These are phyloP conservation scores for Acanthurus tractus DNA, from an alignment of 2,797 vertebrate species.

Conservation along the genomic window DNA sequence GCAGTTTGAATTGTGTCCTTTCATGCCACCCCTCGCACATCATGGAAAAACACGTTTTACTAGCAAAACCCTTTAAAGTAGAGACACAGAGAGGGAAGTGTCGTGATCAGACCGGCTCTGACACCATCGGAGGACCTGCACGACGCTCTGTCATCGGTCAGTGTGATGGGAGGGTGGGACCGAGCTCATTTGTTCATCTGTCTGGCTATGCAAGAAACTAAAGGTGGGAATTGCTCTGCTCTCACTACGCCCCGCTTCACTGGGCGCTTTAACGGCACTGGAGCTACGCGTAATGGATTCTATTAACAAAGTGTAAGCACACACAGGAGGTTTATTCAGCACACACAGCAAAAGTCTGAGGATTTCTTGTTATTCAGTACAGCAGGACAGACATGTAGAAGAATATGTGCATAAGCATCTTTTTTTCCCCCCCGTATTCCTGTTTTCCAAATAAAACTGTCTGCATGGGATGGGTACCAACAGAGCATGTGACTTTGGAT, in stretches of 20 bases:
- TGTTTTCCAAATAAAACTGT: slow-evolving; percentile 17
- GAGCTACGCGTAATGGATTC: slow-evolving; percentile 53
- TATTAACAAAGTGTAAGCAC: slow-evolving; percentile 35
- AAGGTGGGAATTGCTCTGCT: slow-evolving; percentile 40
- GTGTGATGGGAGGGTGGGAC: background rate
- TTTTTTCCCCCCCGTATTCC: background rate
- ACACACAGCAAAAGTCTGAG: slow-evolving; percentile 20
- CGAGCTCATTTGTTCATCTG: slow-evolving; percentile 34
- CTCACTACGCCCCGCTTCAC: slow-evolving; percentile 50
- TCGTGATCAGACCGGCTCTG: slow-evolving; percentile 23
- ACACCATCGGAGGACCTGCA: slow-evolving; percentile 24
- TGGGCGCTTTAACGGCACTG: slow-evolving; percentile 41
- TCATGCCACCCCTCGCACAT: slow-evolving; percentile 44
- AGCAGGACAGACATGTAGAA: slow-evolving; percentile 37
- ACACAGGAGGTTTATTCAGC: slow-evolving; percentile 22
- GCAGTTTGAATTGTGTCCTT: slow-evolving; percentile 16
- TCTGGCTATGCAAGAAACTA: slow-evolving; percentile 25
- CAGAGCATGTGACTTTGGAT: slow-evolving; percentile 1
- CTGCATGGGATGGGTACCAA: slow-evolving; percentile 8
- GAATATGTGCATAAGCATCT: slow-evolving; percentile 1
- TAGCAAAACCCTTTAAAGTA: slow-evolving; percentile 13
- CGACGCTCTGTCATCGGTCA: slow-evolving; percentile 28
- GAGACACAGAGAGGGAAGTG: slow-evolving; percentile 26
- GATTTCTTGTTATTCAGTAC: slow-evolving; percentile 24
- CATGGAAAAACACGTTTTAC: slow-evolving; percentile 19